Conservation (phyloP, 2,113 vertebrate species). For the Sceloporus tristichus region DNA sequence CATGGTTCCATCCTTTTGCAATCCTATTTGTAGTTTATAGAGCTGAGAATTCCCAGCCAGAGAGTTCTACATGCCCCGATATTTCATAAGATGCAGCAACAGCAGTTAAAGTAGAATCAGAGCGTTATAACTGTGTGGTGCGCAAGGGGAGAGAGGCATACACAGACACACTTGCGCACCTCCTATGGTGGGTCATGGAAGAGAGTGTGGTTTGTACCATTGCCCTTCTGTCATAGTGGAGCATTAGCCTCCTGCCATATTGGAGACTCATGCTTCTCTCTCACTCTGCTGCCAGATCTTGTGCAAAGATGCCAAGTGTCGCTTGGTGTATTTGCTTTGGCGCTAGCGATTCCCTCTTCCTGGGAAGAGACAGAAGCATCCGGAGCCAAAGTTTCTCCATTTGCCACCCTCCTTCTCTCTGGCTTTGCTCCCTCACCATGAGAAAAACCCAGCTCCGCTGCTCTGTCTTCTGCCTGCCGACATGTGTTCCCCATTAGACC, state of each 20-base stretch:
- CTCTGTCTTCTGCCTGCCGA: conserved; percentile 74
- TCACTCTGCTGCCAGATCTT: not conserved
- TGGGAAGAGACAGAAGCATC: not conserved
- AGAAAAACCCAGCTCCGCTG: conserved; percentile 61
- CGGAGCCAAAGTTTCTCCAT: not conserved
- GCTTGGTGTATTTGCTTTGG: not conserved
- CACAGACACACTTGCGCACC: too few species aligned
- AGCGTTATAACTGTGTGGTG: too few species aligned
- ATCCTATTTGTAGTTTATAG: too few species aligned
- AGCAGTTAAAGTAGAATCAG: too few species aligned
- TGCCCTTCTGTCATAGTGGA: not conserved
- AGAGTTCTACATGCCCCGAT: too few species aligned
- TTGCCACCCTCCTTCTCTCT: conserved; percentile 34
- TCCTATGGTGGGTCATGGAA: not conserved
- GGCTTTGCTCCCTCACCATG: conserved; percentile 63
- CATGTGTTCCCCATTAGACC: conserved; percentile 89
- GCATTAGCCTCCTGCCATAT: too few species aligned
- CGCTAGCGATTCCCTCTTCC: rapidly evolving
- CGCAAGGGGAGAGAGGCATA: too few species aligned
- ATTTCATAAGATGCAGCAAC: too few species aligned
- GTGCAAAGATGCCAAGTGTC: not conserved
- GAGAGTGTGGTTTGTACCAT: not conserved
- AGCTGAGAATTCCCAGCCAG: too few species aligned
- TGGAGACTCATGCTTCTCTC: not conserved
- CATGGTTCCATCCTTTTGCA: too few species aligned